phyloP scores from a whole-genome alignment of 2,113 vertebrate genomes.

The Trachemys scripta region DNA sequence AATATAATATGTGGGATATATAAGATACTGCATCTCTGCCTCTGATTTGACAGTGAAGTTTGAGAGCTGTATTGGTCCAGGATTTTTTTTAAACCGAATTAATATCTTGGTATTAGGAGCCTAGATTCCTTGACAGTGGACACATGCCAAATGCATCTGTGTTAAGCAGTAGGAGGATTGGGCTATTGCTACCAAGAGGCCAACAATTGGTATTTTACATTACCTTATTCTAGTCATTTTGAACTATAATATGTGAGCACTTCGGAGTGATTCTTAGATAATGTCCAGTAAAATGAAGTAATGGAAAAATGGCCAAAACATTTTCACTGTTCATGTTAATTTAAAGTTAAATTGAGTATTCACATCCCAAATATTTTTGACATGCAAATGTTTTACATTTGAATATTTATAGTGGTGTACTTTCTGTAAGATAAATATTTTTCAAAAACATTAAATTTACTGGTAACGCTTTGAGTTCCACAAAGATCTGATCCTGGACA shows the following conservation, averaged over 20 bases:
- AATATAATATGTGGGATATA: slow-evolving; percentile 42
- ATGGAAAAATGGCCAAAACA: slow-evolving; percentile 34
- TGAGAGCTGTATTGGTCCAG: slow-evolving; percentile 8
- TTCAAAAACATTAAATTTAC: slow-evolving; percentile 47
- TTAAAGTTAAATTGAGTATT: slow-evolving; percentile 46
- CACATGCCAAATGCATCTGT: slow-evolving; percentile 37
- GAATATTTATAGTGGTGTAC: slow-evolving; percentile 52
- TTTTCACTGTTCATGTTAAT: slow-evolving; percentile 37
- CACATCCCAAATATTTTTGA: slow-evolving; percentile 33
- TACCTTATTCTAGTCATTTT: slow-evolving; percentile 36
- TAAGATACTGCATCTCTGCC: slow-evolving; percentile 25
- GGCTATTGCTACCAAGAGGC: not conserved
- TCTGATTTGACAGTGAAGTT: not conserved
- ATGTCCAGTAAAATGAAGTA: slow-evolving; percentile 6
- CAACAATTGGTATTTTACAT: slow-evolving; percentile 32
- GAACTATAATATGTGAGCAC: slow-evolving; percentile 37
- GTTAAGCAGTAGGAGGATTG: not conserved
- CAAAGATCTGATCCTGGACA: slow-evolving; percentile 46
- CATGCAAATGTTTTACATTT: slow-evolving; percentile 58
- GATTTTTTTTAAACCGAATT: not conserved
- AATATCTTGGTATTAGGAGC: slow-evolving; percentile 29
- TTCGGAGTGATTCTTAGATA: slow-evolving; percentile 32
- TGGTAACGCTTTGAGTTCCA: slow-evolving; percentile 37
- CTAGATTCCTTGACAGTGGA: slow-evolving; percentile 36
- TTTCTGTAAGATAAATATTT: slow-evolving; percentile 59